These are phyloP conservation scores for Coracias cyanogaster DNA, from an alignment of 2,797 vertebrate species.

Conservation along the genomic window DNA sequence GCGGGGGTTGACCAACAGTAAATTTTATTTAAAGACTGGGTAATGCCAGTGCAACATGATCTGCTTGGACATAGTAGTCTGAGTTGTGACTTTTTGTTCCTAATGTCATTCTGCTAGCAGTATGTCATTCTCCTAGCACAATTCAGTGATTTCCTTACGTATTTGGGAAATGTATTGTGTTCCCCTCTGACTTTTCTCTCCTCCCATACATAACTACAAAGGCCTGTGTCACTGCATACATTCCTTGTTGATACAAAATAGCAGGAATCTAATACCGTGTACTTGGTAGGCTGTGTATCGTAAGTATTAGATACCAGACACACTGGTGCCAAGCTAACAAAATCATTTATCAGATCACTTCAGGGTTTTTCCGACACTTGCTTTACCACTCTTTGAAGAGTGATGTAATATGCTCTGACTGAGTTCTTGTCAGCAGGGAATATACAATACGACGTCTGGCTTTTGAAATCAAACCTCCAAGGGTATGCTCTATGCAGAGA, in stretches of 20 bases:
- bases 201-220: conserved; percentile 52
- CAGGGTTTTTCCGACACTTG: conserved; percentile 40
- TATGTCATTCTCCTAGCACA: not conserved
- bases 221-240: conserved; percentile 19
- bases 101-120: not conserved
- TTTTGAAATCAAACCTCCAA: conserved; percentile 49
- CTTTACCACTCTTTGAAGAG: conserved; percentile 41
- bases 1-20: not conserved
- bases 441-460: not conserved
- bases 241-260: conserved; percentile 59
- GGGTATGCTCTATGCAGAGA: not conserved
- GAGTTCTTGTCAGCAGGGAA: conserved; percentile 58
- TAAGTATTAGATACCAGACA: conserved; percentile 65
- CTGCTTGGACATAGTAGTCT: not conserved
- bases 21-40: not conserved
- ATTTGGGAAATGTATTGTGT: not conserved
- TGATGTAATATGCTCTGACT: conserved; percentile 44
- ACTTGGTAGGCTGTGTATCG: conserved; percentile 5
- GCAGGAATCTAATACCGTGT: conserved; percentile 19
- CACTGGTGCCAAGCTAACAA: conserved; percentile 68
- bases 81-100: not conserved
- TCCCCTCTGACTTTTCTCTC: not conserved
- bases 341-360: conserved; percentile 59
- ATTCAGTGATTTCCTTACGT: not conserved
- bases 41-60: not conserved